Percentiles rank a stretch among this genome's conserved stretches.
Conservation (phyloP, 2,888 invertebrate species). For the Lissocephala sabroskyi region DNA sequence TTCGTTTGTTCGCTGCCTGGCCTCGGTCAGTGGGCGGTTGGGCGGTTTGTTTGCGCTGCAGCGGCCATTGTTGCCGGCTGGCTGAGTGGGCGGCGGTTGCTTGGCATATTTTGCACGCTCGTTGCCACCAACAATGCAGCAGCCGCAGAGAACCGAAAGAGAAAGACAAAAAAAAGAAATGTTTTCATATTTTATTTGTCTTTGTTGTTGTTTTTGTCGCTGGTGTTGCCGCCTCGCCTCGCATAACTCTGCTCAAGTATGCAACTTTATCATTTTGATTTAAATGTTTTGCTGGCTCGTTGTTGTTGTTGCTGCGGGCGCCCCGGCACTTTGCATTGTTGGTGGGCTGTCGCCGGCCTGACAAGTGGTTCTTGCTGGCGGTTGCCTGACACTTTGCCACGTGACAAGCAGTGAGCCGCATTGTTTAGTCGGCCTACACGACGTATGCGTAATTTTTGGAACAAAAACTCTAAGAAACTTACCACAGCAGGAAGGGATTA, state of each 20-base stretch:
- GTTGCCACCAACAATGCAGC: slow-evolving; percentile 33
- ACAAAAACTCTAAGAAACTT: slow-evolving; percentile 18
- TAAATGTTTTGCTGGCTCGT: slow-evolving; percentile 56
- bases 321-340: no score
- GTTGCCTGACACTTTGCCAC: slow-evolving; percentile 3
- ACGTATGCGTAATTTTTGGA: slow-evolving; percentile 36
- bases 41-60: slow-evolving; percentile 38
- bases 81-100: no score
- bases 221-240: slow-evolving; percentile 25
- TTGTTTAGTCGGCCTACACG: slow-evolving; percentile 39
- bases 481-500: no score
- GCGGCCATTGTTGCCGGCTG: slow-evolving; percentile 53
- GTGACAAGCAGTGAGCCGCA: slow-evolving; percentile 28
- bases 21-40: not conserved
- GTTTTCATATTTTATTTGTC: slow-evolving; percentile 58
- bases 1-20: not conserved
- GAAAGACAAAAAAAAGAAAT: slow-evolving; percentile 38
- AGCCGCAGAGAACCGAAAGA: slow-evolving; percentile 8
- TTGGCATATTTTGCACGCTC: slow-evolving; percentile 60
- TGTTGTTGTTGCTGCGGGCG: not conserved
- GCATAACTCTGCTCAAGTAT: slow-evolving; percentile 68
- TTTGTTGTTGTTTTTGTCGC: slow-evolving; percentile 18
- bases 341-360: not conserved
- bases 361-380: not conserved
- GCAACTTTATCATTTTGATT: slow-evolving; percentile 71